Evolutionary conservation across 2,113 vertebrate genomes (phyloP).

Genomic region (Dicentrarchus labrax): DNA sequence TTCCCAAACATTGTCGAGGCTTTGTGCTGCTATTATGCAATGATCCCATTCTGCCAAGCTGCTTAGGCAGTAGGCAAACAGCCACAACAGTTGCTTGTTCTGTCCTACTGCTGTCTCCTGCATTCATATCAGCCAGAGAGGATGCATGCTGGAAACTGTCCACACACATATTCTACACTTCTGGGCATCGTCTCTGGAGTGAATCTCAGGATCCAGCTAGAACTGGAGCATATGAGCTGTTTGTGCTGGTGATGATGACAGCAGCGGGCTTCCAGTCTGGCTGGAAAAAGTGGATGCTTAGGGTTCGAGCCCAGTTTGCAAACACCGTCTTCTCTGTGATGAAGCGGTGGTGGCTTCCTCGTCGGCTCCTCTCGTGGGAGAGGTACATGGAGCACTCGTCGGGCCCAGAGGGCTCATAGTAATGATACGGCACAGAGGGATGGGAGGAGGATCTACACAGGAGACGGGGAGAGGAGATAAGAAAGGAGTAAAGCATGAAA

Average conservation of each 20-base stretch:
- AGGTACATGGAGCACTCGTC: slow-evolving; percentile 96
- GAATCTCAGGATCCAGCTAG: slow-evolving; percentile 58
- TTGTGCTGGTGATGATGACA: slow-evolving; percentile 14
- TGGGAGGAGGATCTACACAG: slow-evolving; percentile 77
- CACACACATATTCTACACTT: slow-evolving; percentile 32
- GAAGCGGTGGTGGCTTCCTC: slow-evolving; percentile 94
- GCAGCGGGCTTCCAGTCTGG: slow-evolving; percentile 90
- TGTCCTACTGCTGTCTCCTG: slow-evolving; percentile 37
- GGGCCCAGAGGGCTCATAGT: slow-evolving; percentile 90
- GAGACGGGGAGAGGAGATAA: slow-evolving; percentile 18
- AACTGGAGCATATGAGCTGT: slow-evolving; percentile 31
- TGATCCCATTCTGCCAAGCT: slow-evolving; percentile 60
- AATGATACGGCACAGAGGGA: slow-evolving; percentile 92
- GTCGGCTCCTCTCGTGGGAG: slow-evolving; percentile 90
- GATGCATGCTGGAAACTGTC: slow-evolving; percentile 39
- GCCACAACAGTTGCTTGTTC: slow-evolving; percentile 36
- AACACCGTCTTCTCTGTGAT: slow-evolving; percentile 95
- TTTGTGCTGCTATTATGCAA: slow-evolving; percentile 39
- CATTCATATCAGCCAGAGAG: slow-evolving; percentile 23
- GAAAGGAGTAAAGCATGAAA: slow-evolving; percentile 27
- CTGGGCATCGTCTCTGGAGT: slow-evolving; percentile 7
- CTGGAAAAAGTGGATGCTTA: slow-evolving; percentile 92
- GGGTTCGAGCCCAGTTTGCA: slow-evolving; percentile 92
- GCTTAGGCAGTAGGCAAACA: slow-evolving; percentile 36
- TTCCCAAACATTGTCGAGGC: slow-evolving; percentile 50